Conservation (phyloP, 2,797 vertebrate species). For the Rachycentron canadum region DNA sequence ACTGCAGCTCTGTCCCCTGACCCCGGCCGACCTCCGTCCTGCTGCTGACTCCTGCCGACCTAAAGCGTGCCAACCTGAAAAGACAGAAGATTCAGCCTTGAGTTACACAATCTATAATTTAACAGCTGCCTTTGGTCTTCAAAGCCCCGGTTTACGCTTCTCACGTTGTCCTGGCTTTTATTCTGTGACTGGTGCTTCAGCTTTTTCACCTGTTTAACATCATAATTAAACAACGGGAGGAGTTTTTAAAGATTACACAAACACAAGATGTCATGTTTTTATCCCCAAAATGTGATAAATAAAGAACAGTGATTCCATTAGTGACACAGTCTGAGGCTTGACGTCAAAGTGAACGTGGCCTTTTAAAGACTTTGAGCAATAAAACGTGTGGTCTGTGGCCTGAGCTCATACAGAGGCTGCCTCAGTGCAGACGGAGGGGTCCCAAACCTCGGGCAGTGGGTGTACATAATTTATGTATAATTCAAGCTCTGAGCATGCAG, state of each 20-base stretch:
- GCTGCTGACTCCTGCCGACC: neutral
- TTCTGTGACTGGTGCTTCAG: no score
- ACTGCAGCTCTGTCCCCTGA: constrained; percentile 10
- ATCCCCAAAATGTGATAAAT: neutral
- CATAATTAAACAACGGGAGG: neutral
- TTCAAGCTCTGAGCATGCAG: constrained; percentile 56
- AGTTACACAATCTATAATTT: no score
- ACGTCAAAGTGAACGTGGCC: neutral
- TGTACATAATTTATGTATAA: constrained; percentile 68
- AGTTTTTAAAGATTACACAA: neutral
- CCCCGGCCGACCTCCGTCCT: constrained; percentile 3
- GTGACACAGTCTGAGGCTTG: no score
- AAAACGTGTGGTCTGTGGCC: neutral
- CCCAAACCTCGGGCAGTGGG: constrained; percentile 41
- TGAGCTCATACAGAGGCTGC: neutral
- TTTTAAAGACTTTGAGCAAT: neutral
- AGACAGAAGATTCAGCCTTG: no score
- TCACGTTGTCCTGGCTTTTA: no score
- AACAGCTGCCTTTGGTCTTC: no score
- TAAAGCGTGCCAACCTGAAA: constrained; percentile 1
- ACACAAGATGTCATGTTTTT: no score
- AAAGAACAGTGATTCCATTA: neutral
- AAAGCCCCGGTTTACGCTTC: no score
- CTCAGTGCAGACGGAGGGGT: constrained; percentile 27
- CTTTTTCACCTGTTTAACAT: neutral